These are phyloP conservation scores for Hylaeus anthracinus DNA, from an alignment of 1,140 invertebrate species.

Conservation along the genomic window DNA sequence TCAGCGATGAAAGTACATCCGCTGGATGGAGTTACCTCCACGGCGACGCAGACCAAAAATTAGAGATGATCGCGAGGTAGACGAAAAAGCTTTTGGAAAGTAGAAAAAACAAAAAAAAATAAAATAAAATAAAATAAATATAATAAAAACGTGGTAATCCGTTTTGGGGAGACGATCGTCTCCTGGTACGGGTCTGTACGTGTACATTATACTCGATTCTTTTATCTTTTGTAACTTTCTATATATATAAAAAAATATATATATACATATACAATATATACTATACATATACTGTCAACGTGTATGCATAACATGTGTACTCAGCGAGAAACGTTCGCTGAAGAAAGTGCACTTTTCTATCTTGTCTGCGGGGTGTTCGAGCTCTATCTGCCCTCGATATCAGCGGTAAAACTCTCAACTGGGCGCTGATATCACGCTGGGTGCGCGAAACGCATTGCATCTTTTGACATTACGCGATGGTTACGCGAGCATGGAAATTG, in stretches of 20 bases:
- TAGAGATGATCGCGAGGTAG: neutral
- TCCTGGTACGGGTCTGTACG: conserved; percentile 26
- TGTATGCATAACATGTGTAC: conserved; percentile 47
- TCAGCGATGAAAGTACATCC: conserved; percentile 27
- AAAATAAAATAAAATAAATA: too few relatives aligned
- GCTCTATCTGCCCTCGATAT: conserved; percentile 23
- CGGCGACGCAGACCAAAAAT: conserved; percentile 18
- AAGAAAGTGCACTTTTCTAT: conserved; percentile 64
- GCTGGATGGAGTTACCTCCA: neutral
- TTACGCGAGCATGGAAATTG: neutral
- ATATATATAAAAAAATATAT: conserved; percentile 48
- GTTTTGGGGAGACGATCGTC: neutral
- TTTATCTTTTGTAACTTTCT: conserved; percentile 72
- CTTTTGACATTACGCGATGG: neutral
- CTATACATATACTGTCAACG: conserved; percentile 51
- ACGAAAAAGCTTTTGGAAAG: neutral
- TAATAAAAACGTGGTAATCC: neutral
- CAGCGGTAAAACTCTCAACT: neutral
- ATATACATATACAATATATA: conserved; percentile 43
- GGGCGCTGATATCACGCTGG: neutral
- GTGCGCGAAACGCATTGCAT: neutral
- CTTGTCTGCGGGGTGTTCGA: conserved; percentile 38
- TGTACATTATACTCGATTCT: conserved; percentile 64
- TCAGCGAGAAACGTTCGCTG: conserved; percentile 20
- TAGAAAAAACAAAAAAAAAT: too few relatives aligned